Evolutionary conservation across 2,113 vertebrate species (phyloP).

Genomic region (Forbesichthys papilliferus): DNA sequence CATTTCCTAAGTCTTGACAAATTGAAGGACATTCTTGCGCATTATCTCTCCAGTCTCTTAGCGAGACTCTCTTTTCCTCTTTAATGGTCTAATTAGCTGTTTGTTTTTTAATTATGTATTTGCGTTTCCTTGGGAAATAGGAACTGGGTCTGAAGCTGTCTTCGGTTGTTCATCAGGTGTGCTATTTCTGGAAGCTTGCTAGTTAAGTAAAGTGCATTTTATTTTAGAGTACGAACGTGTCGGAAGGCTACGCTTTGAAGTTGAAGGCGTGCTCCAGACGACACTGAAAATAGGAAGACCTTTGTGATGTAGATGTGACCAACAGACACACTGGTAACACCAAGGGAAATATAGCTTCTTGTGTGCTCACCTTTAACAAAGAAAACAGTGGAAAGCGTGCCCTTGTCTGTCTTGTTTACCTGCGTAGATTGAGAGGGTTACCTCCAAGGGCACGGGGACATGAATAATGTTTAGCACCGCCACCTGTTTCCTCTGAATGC

Average conservation of each 20-base stretch:
- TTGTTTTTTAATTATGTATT: slow-evolving; percentile 28
- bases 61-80: slow-evolving; percentile 27
- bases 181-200: slow-evolving; percentile 14
- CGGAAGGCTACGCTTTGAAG: neutral
- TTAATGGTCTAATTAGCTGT: slow-evolving; percentile 27
- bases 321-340: slow-evolving; percentile 43
- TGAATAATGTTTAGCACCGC: slow-evolving; percentile 78
- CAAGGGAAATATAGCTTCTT: slow-evolving; percentile 62
- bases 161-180: neutral
- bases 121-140: slow-evolving; percentile 36
- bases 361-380: slow-evolving; percentile 61
- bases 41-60: slow-evolving; percentile 26
- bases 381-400: slow-evolving; percentile 62
- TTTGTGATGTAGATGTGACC: slow-evolving; percentile 54
- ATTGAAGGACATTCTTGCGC: slow-evolving; percentile 50
- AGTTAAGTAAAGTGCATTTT: slow-evolving; percentile 7
- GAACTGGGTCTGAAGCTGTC: slow-evolving; percentile 6
- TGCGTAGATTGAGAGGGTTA: slow-evolving; percentile 72
- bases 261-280: slow-evolving; percentile 29
- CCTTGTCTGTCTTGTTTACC: slow-evolving; percentile 73
- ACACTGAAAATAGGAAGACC: slow-evolving; percentile 42
- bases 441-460: slow-evolving; percentile 75
- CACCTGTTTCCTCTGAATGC: slow-evolving; percentile 77
- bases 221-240: neutral
- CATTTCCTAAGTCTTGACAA: slow-evolving; percentile 53